Conservation (phyloP, 2,113 vertebrate genomes). For the Lophura nycthemera region DNA sequence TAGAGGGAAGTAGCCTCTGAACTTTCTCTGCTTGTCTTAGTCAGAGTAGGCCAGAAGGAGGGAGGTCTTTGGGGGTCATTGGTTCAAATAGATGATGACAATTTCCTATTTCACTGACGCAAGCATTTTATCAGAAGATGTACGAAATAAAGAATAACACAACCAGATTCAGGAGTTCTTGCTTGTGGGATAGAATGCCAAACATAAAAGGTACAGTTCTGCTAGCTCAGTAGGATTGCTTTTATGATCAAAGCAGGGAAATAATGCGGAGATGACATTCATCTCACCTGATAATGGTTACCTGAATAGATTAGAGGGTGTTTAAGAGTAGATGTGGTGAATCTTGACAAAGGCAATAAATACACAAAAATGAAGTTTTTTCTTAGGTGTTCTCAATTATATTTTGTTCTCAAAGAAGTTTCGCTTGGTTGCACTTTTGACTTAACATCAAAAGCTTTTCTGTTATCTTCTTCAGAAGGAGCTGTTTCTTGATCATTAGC, state of each 20-base stretch:
- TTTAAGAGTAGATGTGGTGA: not conserved
- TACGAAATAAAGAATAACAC: rapidly evolving
- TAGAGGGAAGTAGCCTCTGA: not conserved
- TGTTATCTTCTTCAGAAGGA: not conserved
- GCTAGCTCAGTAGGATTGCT: not conserved
- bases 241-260: not conserved
- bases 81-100: not conserved
- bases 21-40: not conserved
- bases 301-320: not conserved
- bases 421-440: not conserved
- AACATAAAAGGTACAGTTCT: not conserved
- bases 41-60: not conserved
- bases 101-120: not conserved
- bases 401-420: not conserved
- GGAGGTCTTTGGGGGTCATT: not conserved
- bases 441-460: not conserved
- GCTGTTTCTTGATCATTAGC: not conserved
- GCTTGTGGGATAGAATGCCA: not conserved
- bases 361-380: not conserved
- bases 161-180: not conserved
- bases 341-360: not conserved
- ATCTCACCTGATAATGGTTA: not conserved
- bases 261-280: not conserved
- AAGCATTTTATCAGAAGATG: not conserved
- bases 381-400: not conserved